phyloP scores from a whole-genome alignment of 2,888 invertebrate species.

The Oegoconia quadripuncta region DNA sequence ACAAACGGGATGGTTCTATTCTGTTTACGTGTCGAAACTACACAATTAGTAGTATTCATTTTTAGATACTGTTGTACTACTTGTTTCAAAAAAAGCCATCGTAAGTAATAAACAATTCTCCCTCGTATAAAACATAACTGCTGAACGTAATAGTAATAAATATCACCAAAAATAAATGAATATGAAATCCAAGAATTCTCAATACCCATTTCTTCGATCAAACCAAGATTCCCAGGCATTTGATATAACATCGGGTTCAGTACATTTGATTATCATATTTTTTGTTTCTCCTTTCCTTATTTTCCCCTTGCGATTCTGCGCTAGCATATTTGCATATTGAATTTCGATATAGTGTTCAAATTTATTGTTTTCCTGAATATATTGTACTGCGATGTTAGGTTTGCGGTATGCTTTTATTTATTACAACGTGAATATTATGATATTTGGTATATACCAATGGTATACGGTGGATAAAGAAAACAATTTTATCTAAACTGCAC shows the following conservation, averaged over 20 bases:
- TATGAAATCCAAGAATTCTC: slow-evolving; percentile 12
- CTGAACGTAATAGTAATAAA: not conserved
- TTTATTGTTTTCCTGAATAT: slow-evolving; percentile 59
- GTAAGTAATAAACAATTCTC: no score
- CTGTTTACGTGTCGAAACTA: no score
- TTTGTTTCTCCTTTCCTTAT: slow-evolving; percentile 59
- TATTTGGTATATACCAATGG: no score
- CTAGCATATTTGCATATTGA: slow-evolving; percentile 67
- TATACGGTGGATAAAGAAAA: no score
- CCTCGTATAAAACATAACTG: not conserved
- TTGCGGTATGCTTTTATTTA: no score
- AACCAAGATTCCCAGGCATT: slow-evolving; percentile 36
- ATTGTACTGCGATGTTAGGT: slow-evolving; percentile 48
- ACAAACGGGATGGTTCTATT: no score
- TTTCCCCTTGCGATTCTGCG: slow-evolving; percentile 66
- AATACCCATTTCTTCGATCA: slow-evolving; percentile 25
- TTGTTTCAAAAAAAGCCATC: no score
- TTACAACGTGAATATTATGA: no score
- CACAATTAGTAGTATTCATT: no score
- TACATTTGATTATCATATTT: slow-evolving; percentile 73
- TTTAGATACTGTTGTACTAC: no score
- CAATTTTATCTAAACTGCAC: no score
- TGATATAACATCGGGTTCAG: slow-evolving; percentile 47
- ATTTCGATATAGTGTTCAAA: slow-evolving; percentile 66
- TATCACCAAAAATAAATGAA: slow-evolving; percentile 10